A percentile compares a stretch with the other conserved stretches of the same genome.
These are phyloP conservation scores for Diabrotica balteata DNA, from an alignment of 2,888 invertebrate genomes.

Conservation along the genomic window DNA sequence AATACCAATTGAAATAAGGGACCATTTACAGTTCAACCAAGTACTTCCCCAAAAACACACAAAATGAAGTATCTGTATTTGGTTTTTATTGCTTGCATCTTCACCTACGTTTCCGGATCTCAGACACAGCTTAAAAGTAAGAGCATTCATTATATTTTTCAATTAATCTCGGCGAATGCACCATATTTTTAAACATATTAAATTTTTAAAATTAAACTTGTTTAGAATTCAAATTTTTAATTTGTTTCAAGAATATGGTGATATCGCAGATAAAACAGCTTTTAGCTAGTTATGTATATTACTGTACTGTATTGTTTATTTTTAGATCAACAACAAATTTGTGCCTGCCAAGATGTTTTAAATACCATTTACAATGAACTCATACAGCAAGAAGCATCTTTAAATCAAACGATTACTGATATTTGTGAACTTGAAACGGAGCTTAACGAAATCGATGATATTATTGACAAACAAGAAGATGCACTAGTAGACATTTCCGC, in stretches of 20 bases:
- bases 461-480: not conserved
- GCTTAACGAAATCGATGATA: not conserved
- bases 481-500: not conserved
- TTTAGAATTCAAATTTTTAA: no score
- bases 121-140: conserved; percentile 9
- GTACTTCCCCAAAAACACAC: not conserved
- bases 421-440: not conserved
- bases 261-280: no score
- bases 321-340: not conserved
- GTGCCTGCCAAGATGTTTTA: not conserved
- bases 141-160: not conserved
- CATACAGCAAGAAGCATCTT: not conserved
- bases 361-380: not conserved
- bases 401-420: not conserved
- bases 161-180: no score
- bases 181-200: no score
- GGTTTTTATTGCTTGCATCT: not conserved
- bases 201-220: no score
- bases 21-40: conserved; percentile 4
- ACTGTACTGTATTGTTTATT: not conserved
- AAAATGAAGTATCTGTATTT: conserved; percentile 8
- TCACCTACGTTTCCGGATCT: conserved; percentile 1
- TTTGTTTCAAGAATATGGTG: no score
- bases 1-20: not conserved
- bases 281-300: no score